These are phyloP conservation scores for Caenorhabditis brenneri DNA, from an alignment of 1,140 invertebrate genomes.

Conservation along the genomic window DNA sequence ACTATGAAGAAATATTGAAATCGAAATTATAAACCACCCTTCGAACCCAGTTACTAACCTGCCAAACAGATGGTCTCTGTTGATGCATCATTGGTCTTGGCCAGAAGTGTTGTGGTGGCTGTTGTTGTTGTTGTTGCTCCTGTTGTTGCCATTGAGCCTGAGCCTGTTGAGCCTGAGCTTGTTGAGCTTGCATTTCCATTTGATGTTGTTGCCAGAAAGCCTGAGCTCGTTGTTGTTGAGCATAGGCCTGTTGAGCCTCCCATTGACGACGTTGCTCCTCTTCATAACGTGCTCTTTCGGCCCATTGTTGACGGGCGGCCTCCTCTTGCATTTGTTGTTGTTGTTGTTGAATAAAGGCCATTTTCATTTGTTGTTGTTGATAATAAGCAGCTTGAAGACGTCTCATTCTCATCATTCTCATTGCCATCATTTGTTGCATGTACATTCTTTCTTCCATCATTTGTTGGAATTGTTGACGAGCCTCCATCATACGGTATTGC, in stretches of 20 bases:
- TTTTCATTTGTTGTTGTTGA: slow-evolving; percentile 46
- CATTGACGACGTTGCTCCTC: slow-evolving; percentile 29
- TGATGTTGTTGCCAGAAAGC: slow-evolving; percentile 44
- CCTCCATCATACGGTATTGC: slow-evolving; percentile 14
- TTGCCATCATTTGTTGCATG: slow-evolving; percentile 37
- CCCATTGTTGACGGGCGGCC: slow-evolving; percentile 39
- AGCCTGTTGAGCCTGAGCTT: slow-evolving; percentile 16
- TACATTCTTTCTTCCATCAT: slow-evolving; percentile 24
- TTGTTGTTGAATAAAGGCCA: slow-evolving; percentile 14
- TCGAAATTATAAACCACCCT: no score
- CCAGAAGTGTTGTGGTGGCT: slow-evolving; percentile 4
- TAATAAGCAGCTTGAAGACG: slow-evolving; percentile 16
- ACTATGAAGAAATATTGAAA: no score
- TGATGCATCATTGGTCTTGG: slow-evolving; percentile 31
- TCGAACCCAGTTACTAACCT: no score
- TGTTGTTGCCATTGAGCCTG: slow-evolving; percentile 24
- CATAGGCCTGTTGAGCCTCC: slow-evolving; percentile 32
- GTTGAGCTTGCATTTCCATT: slow-evolving; percentile 11
- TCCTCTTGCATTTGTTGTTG: slow-evolving; percentile 18
- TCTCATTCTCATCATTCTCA: slow-evolving; percentile 39
- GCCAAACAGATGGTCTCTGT: slow-evolving; percentile 27
- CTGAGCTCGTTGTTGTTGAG: slow-evolving; percentile 45
- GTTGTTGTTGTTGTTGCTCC: slow-evolving; percentile 9
- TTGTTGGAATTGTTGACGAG: slow-evolving; percentile 39
- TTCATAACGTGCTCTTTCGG: background rate